These are phyloP conservation scores for Cyrtodaria siliqua DNA, from an alignment of 2,888 invertebrate genomes.

Conservation along the genomic window DNA sequence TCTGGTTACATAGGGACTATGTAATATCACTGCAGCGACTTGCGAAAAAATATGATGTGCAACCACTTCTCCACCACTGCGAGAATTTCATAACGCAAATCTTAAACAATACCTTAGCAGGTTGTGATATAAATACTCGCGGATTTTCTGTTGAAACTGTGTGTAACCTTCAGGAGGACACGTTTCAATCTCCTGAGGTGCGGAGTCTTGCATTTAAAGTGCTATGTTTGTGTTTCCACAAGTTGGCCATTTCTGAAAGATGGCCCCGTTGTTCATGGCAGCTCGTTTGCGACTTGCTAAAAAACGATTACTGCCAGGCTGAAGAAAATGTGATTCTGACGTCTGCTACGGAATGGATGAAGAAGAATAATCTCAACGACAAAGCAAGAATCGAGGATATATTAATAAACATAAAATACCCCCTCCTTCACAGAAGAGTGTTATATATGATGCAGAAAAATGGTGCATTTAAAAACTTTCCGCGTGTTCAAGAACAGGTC, in stretches of 20 bases:
- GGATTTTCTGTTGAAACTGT: conserved; percentile 69
- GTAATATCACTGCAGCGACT: conserved; percentile 82
- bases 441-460: conserved; percentile 81
- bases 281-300: conserved; percentile 77
- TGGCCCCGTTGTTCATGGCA: conserved; percentile 77
- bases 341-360: conserved; percentile 83
- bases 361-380: conserved; percentile 79
- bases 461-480: conserved; percentile 82
- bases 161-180: conserved; percentile 67
- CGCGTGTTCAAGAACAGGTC: conserved; percentile 77
- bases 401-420: conserved; percentile 80
- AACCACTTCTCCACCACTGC: conserved; percentile 80
- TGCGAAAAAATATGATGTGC: conserved; percentile 82
- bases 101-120: conserved; percentile 66
- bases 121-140: conserved; percentile 60
- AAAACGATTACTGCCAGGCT: conserved; percentile 75
- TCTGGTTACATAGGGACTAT: conserved; percentile 82
- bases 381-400: conserved; percentile 80
- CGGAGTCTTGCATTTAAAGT: conserved; percentile 75
- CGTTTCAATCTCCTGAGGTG: conserved; percentile 68
- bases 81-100: conserved; percentile 80
- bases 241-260: conserved; percentile 71
- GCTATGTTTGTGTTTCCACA: conserved; percentile 75
- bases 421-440: conserved; percentile 77
- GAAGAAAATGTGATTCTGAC: conserved; percentile 81